Conservation (phyloP, 1,140 invertebrate species). For the Temnothorax nylanderi region DNA sequence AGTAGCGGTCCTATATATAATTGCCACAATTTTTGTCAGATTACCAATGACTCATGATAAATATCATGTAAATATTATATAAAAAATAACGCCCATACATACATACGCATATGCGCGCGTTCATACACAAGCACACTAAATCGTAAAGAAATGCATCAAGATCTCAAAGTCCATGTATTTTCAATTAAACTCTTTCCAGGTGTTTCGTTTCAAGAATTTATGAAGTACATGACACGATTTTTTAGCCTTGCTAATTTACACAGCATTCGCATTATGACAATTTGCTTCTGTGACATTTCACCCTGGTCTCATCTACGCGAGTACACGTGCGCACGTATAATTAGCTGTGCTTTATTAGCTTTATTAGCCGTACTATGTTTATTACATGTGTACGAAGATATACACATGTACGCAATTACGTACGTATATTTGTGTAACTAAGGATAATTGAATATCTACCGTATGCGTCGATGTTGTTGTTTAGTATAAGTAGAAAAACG, state of each 20-base stretch:
- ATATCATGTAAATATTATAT: not conserved
- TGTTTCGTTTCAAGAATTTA: not conserved
- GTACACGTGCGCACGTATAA: conserved; percentile 17
- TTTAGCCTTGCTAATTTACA: conserved; percentile 28
- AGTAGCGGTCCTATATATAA: not conserved
- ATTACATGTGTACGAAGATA: not conserved
- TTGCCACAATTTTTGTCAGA: not conserved
- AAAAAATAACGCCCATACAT: not conserved
- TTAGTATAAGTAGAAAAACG: not conserved
- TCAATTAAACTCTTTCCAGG: not conserved
- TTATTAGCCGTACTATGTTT: conserved; percentile 33
- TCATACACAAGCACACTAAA: not conserved
- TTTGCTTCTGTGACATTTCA: conserved; percentile 37
- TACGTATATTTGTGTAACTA: conserved; percentile 15
- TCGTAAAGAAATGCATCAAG: not conserved
- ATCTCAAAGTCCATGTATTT: not conserved
- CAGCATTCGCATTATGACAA: conserved; percentile 23
- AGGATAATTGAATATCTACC: conserved; percentile 1
- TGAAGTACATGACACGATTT: conserved; percentile 14
- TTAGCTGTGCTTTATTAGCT: conserved; percentile 38
- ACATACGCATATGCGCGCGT: not conserved
- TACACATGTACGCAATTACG: conserved; percentile 3
- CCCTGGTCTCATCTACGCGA: not conserved
- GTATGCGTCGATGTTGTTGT: not conserved
- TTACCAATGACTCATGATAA: not conserved